Evolutionary conservation across 2,113 vertebrate species (phyloP), one percentile per base, ranked within the genome.

Genomic region (Regulus satrapa): DNA sequence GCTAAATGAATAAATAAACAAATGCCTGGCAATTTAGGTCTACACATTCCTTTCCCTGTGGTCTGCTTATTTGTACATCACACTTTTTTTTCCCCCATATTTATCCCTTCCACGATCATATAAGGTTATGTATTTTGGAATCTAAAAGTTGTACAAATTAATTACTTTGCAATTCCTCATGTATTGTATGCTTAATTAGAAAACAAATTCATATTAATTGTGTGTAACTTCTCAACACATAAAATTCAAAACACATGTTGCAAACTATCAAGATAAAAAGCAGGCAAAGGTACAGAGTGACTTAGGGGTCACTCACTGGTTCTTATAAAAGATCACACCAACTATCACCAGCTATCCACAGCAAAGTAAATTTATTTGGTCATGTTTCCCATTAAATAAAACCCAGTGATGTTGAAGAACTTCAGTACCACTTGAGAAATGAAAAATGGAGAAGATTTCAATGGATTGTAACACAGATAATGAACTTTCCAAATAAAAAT

Each of bases 1-100:
- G 69, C 77, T 89, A 77, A 94, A 77, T 38, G 83, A 90, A 75
- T 56, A 82, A 94, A 91, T 32, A 91, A 92, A 87, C 64, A 94
- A 85, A 85, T 3, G 43, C 4, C 74, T 90, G 38, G 38, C 81
- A 75, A 52, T 79, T 94, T 71, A 63, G 49, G 67, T 17, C 17
- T 14, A 58, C 46, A 81, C 36, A 78, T 64, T 62, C 61, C 52
- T 92, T 73, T 64, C 46, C 40, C 75, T 73, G n/a, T 1, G 2
- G 29, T 64, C 36, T 58, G 67, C 45, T 55, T 80, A 28, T 38
- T 96, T 76, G 85, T 61, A 76, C 16, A 41, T 46, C 20, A 28
- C 18, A 31, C 12, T 61, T 52, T 45, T 77, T 51, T 54, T 23
- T 8, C 14, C 15, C 43, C 15, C 43, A 36, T 36, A 58, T 51